These are phyloP conservation scores for Betta splendens DNA, from an alignment of 2,797 vertebrate species.

Conservation along the genomic window DNA sequence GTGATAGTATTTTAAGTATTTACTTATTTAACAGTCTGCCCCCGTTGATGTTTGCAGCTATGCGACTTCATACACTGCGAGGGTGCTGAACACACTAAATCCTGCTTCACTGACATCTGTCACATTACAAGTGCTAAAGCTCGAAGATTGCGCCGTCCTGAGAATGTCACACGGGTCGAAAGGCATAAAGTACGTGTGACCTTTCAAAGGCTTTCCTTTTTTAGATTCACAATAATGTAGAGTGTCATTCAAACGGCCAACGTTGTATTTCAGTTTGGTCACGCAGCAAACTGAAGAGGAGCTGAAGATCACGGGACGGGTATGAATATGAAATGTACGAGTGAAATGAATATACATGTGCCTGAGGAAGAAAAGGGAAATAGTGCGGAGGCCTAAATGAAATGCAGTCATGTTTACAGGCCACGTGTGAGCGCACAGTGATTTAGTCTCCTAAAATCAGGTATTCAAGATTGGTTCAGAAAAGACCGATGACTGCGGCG, in stretches of 20 bases:
- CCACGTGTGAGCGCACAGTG: constrained; percentile 24
- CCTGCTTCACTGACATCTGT: constrained; percentile 53
- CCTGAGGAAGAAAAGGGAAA: not conserved
- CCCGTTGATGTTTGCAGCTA: constrained; percentile 1
- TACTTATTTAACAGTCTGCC: constrained; percentile 31
- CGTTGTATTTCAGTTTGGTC: constrained; percentile 2
- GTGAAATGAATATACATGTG: constrained; percentile 5
- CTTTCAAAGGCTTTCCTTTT: constrained; percentile 4
- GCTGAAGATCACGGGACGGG: no score
- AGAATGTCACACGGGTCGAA: constrained; percentile 38
- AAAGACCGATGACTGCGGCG: constrained; percentile 18
- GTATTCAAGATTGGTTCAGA: constrained; percentile 24
- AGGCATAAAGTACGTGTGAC: constrained; percentile 18
- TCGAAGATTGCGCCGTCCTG: constrained; percentile 52
- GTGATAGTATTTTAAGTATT: constrained; percentile 19
- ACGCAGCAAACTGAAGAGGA: not conserved
- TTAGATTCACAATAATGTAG: constrained; percentile 16
- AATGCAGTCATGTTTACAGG: constrained; percentile 30
- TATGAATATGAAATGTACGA: constrained; percentile 10
- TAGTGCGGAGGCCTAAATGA: constrained; percentile 5
- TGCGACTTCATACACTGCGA: constrained; percentile 10
- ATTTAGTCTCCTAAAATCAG: constrained; percentile 28
- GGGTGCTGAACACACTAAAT: constrained; percentile 44
- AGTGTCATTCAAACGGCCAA: constrained; percentile 24
- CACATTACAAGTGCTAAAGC: constrained; percentile 54